phyloP scores from a whole-genome alignment of 1,140 invertebrate genomes.

The Stratiolaelaps scimitus region DNA sequence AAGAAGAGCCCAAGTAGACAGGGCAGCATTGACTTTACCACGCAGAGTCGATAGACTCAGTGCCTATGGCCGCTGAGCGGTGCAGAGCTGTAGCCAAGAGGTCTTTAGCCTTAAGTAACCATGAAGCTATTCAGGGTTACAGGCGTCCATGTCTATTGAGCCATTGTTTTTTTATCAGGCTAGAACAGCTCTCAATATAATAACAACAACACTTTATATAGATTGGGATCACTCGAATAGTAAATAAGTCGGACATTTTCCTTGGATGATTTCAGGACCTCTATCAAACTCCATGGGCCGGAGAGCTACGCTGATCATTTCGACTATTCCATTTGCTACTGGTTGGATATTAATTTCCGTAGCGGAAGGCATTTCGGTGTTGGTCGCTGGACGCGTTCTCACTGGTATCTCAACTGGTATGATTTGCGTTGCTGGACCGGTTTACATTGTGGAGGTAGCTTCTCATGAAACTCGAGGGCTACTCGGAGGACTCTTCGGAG shows the following conservation, averaged over 20 bases:
- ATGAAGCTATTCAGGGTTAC: too few species aligned
- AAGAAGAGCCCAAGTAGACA: too few species aligned
- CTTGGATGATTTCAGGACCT: neutral
- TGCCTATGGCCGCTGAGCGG: too few species aligned
- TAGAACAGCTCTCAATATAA: too few species aligned
- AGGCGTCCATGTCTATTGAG: too few species aligned
- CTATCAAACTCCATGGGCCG: constrained; percentile 5
- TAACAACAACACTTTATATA: too few species aligned
- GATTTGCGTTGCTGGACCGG: constrained; percentile 21
- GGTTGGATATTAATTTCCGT: constrained; percentile 6
- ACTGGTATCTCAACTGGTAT: constrained; percentile 19
- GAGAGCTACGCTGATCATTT: neutral
- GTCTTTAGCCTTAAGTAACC: too few species aligned
- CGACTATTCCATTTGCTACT: neutral
- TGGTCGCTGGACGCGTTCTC: constrained; percentile 7
- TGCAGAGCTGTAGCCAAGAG: too few species aligned
- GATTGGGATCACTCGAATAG: too few species aligned
- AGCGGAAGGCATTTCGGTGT: neutral
- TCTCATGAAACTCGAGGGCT: neutral
- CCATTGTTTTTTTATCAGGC: too few species aligned
- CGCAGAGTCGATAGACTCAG: too few species aligned
- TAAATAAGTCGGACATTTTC: neutral
- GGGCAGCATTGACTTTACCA: too few species aligned
- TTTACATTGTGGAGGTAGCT: constrained; percentile 17
- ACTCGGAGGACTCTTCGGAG: constrained; percentile 22